Conservation (phyloP, 2,888 invertebrate genomes). For the Lasioglossum figueresi region DNA sequence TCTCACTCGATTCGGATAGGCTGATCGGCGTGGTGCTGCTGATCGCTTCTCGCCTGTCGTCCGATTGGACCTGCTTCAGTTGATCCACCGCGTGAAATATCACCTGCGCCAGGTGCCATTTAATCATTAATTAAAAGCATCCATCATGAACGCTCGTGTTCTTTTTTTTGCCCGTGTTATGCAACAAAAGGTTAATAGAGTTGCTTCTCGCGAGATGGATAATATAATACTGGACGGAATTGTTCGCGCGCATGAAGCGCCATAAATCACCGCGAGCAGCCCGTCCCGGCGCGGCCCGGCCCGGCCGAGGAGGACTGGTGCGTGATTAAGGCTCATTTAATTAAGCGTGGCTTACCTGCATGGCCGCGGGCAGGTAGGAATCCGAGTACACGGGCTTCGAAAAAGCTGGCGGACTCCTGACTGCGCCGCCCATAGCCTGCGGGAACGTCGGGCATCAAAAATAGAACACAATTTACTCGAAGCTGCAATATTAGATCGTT, state of each 20-base stretch:
- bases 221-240: background rate
- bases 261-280: background rate
- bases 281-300: background rate
- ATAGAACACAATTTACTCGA: background rate
- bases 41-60: slow-evolving; percentile 64
- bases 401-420: slow-evolving; percentile 77
- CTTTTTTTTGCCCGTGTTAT: background rate
- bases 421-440: slow-evolving; percentile 69
- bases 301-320: background rate
- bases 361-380: slow-evolving; percentile 88
- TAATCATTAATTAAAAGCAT: background rate
- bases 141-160: too few relatives aligned
- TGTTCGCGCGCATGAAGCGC: background rate
- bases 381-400: slow-evolving; percentile 85
- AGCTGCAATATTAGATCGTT: background rate
- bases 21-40: slow-evolving; percentile 22
- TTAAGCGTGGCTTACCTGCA: slow-evolving; percentile 85
- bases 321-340: slow-evolving; percentile 25
- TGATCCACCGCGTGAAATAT: slow-evolving; percentile 80
- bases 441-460: slow-evolving; percentile 48
- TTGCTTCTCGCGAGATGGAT: background rate
- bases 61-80: slow-evolving; percentile 71
- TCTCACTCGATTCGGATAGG: slow-evolving; percentile 54
- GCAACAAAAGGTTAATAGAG: background rate
- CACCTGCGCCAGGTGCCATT: slow-evolving; percentile 66